Evolutionary conservation across 1,140 invertebrate genomes (phyloP).

Genomic region (Zaprionus inermis): DNA sequence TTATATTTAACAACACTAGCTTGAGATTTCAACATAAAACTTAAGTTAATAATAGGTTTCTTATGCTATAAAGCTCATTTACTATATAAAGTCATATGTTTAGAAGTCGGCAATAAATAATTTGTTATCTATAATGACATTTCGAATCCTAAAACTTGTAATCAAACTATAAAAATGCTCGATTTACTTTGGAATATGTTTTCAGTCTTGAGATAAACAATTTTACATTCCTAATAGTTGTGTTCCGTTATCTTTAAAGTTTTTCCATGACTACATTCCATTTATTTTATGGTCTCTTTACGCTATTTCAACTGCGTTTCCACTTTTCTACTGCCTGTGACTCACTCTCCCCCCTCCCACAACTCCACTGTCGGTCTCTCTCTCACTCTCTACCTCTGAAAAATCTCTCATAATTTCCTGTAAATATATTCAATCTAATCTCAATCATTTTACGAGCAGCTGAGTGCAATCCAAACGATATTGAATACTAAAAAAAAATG

Average conservation of each 20-base stretch:
- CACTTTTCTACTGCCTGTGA: neutral
- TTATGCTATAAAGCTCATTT: neutral
- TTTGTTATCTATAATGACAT: neutral
- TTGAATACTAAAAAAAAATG: constrained; percentile 3
- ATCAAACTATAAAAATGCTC: no score
- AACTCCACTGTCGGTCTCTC: no score
- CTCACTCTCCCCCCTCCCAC: neutral
- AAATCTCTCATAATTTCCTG: constrained; percentile 6
- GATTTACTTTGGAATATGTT: neutral
- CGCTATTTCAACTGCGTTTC: neutral
- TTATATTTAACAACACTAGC: no score
- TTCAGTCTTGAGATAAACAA: neutral
- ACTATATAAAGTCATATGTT: neutral
- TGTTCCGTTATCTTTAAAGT: neutral
- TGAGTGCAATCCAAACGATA: constrained; percentile 1
- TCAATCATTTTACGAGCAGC: constrained; percentile 4
- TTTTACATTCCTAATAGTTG: neutral
- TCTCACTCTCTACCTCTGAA: no score
- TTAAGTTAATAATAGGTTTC: neutral
- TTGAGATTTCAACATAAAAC: no score
- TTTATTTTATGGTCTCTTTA: neutral
- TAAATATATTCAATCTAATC: constrained; percentile 2
- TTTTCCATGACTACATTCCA: neutral
- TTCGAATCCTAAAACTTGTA: no score
- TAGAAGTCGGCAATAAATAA: neutral